Evolutionary conservation across 2,888 invertebrate genomes (phyloP).

Genomic region (Apamea crenata): DNA sequence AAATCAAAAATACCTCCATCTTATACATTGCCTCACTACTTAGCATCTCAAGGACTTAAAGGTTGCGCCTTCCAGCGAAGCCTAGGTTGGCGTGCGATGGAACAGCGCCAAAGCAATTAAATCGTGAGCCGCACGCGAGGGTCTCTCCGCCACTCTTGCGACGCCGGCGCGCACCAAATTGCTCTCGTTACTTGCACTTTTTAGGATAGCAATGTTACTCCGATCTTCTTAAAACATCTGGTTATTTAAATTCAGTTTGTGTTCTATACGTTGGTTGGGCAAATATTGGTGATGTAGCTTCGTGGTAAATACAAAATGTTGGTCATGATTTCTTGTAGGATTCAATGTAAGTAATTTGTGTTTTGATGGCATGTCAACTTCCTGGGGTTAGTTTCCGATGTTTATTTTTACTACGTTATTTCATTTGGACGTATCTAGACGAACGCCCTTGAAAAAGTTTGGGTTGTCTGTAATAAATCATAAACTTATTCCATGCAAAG

Average conservation of each 20-base stretch:
- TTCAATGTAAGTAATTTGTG: slow-evolving; percentile 8
- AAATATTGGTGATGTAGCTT: slow-evolving; percentile 22
- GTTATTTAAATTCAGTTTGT: slow-evolving; percentile 45
- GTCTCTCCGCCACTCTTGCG: slow-evolving; percentile 71
- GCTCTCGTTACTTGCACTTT: slow-evolving; percentile 84
- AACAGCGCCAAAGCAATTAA: slow-evolving; percentile 88
- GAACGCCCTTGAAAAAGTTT: slow-evolving; percentile 11
- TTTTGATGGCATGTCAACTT: background rate
- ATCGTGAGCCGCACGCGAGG: slow-evolving; percentile 79
- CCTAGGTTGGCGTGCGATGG: slow-evolving; percentile 74
- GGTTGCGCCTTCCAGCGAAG: slow-evolving; percentile 65
- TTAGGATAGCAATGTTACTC: slow-evolving; percentile 66
- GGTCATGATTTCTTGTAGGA: slow-evolving; percentile 9
- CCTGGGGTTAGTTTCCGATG: background rate
- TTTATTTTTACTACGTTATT: slow-evolving; percentile 8
- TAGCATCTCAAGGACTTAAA: slow-evolving; percentile 39
- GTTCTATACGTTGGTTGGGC: background rate
- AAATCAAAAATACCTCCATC: background rate
- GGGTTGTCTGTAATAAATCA: slow-evolving; percentile 39
- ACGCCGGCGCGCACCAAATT: slow-evolving; percentile 73
- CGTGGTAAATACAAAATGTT: slow-evolving; percentile 15
- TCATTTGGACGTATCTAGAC: background rate
- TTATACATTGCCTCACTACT: slow-evolving; percentile 43
- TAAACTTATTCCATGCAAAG: slow-evolving; percentile 31
- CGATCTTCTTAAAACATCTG: slow-evolving; percentile 51